Conservation (phyloP, 2,113 vertebrate species). For the Geococcyx californianus region DNA sequence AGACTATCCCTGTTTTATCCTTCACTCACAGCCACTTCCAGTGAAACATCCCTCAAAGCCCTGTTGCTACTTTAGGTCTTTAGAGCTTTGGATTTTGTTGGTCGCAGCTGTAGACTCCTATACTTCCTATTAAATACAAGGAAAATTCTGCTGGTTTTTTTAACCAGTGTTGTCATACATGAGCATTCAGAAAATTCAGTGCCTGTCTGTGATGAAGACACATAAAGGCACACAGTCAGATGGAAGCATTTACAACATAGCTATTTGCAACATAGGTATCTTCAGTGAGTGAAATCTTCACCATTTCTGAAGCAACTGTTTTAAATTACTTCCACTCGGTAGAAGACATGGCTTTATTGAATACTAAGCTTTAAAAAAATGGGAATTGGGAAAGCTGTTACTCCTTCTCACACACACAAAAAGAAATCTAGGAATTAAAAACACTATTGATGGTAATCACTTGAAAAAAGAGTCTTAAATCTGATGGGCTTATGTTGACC, state of each 20-base stretch:
- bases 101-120: neutral
- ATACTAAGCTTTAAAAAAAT: neutral
- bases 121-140: neutral
- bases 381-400: neutral
- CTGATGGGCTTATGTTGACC: neutral
- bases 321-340: neutral
- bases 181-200: neutral
- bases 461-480: neutral
- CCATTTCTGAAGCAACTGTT: neutral
- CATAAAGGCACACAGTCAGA: neutral
- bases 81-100: neutral
- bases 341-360: neutral
- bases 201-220: neutral
- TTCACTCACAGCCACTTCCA: neutral
- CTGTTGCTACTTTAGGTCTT: neutral
- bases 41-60: neutral
- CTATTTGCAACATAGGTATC: neutral
- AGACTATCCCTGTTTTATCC: neutral
- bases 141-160: neutral
- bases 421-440: neutral
- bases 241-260: neutral
- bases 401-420: neutral
- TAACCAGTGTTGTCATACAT: neutral
- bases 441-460: neutral
- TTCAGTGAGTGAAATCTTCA: neutral